Evolutionary conservation across 2,888 invertebrate species (phyloP).

Genomic region (Drosophila meridiana): DNA sequence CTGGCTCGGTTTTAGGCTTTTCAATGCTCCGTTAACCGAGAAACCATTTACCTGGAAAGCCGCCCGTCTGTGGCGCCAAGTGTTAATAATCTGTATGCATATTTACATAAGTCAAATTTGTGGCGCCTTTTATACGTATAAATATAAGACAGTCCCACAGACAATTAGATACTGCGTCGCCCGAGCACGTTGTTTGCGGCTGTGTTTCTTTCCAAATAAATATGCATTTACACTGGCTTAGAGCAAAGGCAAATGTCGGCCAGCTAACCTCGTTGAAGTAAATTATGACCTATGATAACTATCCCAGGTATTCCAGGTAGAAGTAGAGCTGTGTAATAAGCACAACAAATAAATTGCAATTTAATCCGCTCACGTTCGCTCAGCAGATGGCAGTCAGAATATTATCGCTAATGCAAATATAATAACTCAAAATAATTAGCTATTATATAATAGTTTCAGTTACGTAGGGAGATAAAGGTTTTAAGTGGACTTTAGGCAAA

Average conservation of each 20-base stretch:
- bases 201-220: conserved; percentile 4
- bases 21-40: conserved; percentile 29
- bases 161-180: neutral
- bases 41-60: conserved; percentile 24
- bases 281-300: conserved; percentile 6
- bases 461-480: neutral
- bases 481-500: neutral
- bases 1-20: conserved; percentile 21
- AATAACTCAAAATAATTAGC: neutral
- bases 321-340: neutral
- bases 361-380: conserved; percentile 6
- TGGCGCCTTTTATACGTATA: conserved; percentile 21
- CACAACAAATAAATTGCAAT: neutral
- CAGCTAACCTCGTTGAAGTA: too few relatives aligned
- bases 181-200: conserved; percentile 10
- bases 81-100: conserved; percentile 58
- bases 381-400: neutral
- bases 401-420: neutral
- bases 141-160: conserved; percentile 5
- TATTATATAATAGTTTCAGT: neutral
- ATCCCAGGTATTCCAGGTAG: conserved; percentile 4
- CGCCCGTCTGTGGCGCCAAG: conserved; percentile 21
- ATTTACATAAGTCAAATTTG: conserved; percentile 50
- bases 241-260: conserved; percentile 1
- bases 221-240: conserved; percentile 8